phyloP scores from a whole-genome alignment of 2,888 invertebrate species.

The Andrena haemorrhoa region DNA sequence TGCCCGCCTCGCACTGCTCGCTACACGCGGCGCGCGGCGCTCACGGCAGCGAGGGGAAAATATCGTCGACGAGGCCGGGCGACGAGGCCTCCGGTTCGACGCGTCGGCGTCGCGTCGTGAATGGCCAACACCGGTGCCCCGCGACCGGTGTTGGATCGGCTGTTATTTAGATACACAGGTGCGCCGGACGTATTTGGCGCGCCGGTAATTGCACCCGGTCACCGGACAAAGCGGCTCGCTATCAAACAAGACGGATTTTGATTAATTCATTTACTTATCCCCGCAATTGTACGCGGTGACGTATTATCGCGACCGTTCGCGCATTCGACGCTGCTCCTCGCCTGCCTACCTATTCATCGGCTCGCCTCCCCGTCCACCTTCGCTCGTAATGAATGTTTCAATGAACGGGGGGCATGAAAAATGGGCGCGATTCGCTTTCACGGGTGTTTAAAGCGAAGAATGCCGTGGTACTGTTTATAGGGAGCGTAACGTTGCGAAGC shows the following conservation, averaged over 20 bases:
- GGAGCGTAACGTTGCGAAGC: constrained; percentile 17
- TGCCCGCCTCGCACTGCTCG: background rate
- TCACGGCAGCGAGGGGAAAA: constrained; percentile 14
- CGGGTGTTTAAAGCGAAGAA: background rate
- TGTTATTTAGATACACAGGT: constrained; percentile 50
- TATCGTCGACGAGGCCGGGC: constrained; percentile 4
- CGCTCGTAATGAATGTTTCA: constrained; percentile 35
- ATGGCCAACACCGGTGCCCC: background rate
- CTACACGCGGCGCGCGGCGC: background rate
- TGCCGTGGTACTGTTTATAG: constrained; percentile 30
- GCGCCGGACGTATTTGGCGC: constrained; percentile 54
- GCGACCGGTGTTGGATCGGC: constrained; percentile 26
- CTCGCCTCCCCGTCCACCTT: background rate
- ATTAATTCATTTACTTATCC: constrained; percentile 65
- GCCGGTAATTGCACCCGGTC: constrained; percentile 48
- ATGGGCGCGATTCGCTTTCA: constrained; percentile 27
- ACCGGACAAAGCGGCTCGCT: constrained; percentile 57
- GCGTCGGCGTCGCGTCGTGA: constrained; percentile 11
- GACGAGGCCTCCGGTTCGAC: background rate
- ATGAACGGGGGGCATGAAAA: constrained; percentile 15
- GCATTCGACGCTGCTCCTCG: constrained; percentile 13
- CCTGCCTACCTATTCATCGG: too few relatives aligned
- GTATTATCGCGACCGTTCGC: constrained; percentile 31
- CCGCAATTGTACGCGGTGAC: constrained; percentile 38
- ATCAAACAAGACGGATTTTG: constrained; percentile 59